phyloP scores from a whole-genome alignment of 2,797 vertebrate genomes.

The Chlorospingus semifuscus region DNA sequence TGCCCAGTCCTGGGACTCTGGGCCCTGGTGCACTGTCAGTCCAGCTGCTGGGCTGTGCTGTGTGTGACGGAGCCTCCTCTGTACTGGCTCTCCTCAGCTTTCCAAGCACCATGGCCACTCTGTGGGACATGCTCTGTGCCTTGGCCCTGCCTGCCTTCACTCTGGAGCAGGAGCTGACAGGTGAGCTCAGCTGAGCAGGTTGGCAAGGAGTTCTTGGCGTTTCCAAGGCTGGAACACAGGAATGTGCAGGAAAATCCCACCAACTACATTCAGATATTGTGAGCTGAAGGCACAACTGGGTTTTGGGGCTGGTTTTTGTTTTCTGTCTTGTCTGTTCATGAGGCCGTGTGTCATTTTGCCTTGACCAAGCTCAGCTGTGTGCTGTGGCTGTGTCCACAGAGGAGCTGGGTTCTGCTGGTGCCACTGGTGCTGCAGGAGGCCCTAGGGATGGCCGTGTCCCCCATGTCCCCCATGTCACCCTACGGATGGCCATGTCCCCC shows the following conservation, averaged over 20 bases:
- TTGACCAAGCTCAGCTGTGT: neutral
- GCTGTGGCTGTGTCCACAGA: fast-evolving
- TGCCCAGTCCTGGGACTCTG: neutral
- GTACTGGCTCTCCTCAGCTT: fast-evolving
- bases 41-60: fast-evolving
- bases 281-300: neutral
- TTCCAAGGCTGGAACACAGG: neutral
- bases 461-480: neutral
- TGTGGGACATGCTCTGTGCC: fast-evolving
- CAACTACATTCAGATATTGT: fast-evolving
- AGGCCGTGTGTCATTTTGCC: neutral
- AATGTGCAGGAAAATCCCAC: fast-evolving
- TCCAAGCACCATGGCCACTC: fast-evolving
- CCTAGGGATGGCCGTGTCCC: fast-evolving
- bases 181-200: neutral
- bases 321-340: neutral
- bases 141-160: neutral
- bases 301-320: neutral
- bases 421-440: fast-evolving
- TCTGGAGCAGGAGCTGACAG: neutral
- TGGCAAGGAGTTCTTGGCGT: too few species aligned
- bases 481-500: fast-evolving
- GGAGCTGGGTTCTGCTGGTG: neutral
- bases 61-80: fast-evolving
- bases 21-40: fast-evolving